phyloP scores from a whole-genome alignment of 2,888 invertebrate species.

The Aethes cnicana region DNA sequence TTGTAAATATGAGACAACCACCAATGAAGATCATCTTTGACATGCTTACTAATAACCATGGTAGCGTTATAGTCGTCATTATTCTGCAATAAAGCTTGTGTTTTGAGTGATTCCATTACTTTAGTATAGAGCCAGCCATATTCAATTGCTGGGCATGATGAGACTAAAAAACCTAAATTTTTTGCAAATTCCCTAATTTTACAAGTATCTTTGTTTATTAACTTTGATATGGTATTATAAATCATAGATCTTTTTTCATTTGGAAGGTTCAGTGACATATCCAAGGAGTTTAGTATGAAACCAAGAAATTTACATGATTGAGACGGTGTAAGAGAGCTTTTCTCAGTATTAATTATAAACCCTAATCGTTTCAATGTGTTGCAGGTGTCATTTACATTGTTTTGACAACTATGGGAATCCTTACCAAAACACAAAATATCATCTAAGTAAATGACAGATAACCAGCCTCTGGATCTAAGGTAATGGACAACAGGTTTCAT shows the following conservation, averaged over 20 bases:
- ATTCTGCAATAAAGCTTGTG: neutral
- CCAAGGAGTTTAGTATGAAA: no score
- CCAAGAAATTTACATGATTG: no score
- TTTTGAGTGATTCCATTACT: neutral
- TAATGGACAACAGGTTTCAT: constrained; percentile 10
- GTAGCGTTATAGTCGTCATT: neutral
- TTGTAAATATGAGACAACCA: no score
- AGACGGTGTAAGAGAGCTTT: neutral
- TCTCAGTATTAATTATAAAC: no score
- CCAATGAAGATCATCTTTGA: no score
- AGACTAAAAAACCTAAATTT: constrained; percentile 2
- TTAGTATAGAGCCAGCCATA: constrained; percentile 13
- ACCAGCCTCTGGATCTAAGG: neutral
- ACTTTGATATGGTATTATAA: neutral
- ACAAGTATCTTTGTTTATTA: neutral
- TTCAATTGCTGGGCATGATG: constrained; percentile 4
- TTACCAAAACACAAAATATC: constrained; percentile 6
- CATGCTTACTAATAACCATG: no score
- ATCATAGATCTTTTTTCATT: neutral
- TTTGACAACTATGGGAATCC: neutral
- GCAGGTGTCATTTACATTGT: neutral
- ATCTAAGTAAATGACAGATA: constrained; percentile 2
- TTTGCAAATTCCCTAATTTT: neutral
- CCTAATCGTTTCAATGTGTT: neutral
- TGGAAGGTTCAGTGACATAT: constrained; percentile 4